Evolutionary conservation across 2,113 vertebrate species (phyloP).

Genomic region (Agapornis roseicollis): DNA sequence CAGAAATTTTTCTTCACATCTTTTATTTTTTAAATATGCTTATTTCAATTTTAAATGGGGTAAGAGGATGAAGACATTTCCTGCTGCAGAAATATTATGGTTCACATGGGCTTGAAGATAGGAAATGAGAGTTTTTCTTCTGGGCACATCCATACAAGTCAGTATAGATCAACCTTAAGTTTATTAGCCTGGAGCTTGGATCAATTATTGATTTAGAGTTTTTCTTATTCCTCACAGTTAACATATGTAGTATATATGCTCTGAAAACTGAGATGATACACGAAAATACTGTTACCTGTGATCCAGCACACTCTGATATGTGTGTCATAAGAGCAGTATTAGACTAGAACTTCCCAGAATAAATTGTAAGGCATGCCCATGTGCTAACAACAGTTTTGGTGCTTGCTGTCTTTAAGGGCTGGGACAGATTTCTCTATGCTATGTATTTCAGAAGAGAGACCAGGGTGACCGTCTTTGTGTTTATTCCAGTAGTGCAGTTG

Average conservation of each 20-base stretch:
- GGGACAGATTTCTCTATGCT: not conserved
- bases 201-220: not conserved
- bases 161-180: not conserved
- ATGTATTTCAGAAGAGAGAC: not conserved
- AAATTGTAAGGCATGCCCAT: not conserved
- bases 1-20: not conserved
- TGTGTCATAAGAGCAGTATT: not conserved
- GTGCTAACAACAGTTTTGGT: not conserved
- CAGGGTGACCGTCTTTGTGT: not conserved
- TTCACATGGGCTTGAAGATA: not conserved
- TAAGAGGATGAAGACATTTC: not conserved
- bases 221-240: not conserved
- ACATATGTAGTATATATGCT: not conserved
- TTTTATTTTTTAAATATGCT: not conserved
- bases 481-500: not conserved
- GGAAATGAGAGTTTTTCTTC: not conserved
- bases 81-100: not conserved
- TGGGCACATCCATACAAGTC: not conserved
- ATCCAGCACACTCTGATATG: accelerated
- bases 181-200: not conserved
- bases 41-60: not conserved
- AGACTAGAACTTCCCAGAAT: not conserved
- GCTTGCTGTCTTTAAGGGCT: not conserved
- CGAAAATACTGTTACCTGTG: not conserved
- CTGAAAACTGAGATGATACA: not conserved